Conservation (phyloP, 2,797 vertebrate species). For the Hafferia zeledoni region DNA sequence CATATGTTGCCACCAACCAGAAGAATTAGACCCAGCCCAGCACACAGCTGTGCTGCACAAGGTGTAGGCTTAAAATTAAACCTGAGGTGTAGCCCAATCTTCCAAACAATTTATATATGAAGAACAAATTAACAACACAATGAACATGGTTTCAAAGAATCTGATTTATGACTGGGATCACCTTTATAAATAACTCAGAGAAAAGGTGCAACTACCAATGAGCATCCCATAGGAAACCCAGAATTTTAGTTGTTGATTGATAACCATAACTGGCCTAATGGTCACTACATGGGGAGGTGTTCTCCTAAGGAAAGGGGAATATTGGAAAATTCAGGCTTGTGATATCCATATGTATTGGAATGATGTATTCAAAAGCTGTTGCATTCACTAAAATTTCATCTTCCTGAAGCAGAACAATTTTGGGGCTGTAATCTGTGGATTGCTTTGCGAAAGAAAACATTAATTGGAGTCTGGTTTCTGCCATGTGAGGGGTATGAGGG, state of each 20-base stretch:
- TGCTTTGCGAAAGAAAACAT: neutral
- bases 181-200: neutral
- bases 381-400: neutral
- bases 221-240: neutral
- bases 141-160: neutral
- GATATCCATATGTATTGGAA: neutral
- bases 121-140: neutral
- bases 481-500: neutral
- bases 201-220: neutral
- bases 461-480: neutral
- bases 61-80: neutral
- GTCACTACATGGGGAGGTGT: neutral
- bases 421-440: neutral
- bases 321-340: neutral
- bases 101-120: neutral
- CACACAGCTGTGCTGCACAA: neutral
- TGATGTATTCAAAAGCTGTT: neutral
- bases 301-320: neutral
- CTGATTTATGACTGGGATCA: neutral
- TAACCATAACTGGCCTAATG: neutral
- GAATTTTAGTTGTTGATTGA: neutral
- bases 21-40: neutral
- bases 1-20: neutral
- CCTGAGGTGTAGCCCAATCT: neutral
- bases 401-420: neutral